Conservation (phyloP, 2,113 vertebrate species). For the Etia nguti region DNA sequence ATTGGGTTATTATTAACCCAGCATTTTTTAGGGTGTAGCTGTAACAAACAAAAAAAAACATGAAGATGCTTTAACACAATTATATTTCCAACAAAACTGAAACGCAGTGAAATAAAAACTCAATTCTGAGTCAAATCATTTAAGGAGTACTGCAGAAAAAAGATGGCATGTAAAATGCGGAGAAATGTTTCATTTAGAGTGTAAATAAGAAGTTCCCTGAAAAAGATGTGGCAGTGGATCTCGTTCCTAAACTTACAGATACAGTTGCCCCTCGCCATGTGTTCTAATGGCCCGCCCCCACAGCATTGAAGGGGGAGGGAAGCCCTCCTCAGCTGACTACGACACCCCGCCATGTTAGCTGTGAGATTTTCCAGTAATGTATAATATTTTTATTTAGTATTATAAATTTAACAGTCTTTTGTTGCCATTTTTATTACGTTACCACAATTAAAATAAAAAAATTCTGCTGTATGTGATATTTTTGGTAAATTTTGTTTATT, state of each 20-base stretch:
- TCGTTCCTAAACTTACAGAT: not conserved
- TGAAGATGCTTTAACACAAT: not conserved
- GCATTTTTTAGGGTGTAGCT: not conserved
- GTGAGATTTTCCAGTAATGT: not conserved
- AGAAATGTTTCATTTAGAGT: not conserved
- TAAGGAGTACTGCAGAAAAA: not conserved
- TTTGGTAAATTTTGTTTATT: not conserved
- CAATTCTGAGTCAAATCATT: accelerated
- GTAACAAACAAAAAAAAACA: not conserved
- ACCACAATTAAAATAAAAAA: not conserved
- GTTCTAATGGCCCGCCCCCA: not conserved
- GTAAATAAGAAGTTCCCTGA: accelerated
- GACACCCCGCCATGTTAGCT: not conserved
- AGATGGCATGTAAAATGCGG: not conserved
- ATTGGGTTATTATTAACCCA: not conserved
- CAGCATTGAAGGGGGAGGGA: not conserved
- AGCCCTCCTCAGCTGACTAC: not conserved
- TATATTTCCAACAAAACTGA: not conserved
- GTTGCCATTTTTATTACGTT: not conserved
- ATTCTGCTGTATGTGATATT: not conserved
- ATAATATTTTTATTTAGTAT: not conserved
- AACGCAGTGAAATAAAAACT: not conserved
- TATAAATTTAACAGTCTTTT: not conserved
- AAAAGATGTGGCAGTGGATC: not conserved
- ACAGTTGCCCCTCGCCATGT: not conserved